phyloP scores from a whole-genome alignment of 2,888 invertebrate genomes.

The Tiphia femorata region DNA sequence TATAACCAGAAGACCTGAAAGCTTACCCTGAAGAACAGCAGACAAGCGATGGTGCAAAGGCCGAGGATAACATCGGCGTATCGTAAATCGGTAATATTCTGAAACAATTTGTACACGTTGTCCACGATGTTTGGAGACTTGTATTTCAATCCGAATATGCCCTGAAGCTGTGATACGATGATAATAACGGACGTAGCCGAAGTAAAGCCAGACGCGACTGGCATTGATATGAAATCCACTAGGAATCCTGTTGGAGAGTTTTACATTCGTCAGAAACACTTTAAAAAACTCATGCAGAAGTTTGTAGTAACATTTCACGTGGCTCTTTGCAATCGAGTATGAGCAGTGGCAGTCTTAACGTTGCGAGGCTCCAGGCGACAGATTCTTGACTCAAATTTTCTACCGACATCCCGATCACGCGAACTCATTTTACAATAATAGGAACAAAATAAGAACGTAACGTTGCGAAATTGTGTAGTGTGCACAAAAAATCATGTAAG shows the following conservation, averaged over 20 bases:
- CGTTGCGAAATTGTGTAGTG: no score
- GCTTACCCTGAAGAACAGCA: conserved; percentile 82
- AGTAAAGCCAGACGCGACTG: conserved; percentile 90
- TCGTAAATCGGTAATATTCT: conserved; percentile 78
- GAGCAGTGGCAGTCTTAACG: no score
- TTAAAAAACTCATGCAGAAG: no score
- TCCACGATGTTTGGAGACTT: conserved; percentile 81
- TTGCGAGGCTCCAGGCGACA: no score
- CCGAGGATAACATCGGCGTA: conserved; percentile 81
- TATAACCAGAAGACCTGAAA: background rate
- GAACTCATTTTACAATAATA: no score
- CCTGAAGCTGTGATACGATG: conserved; percentile 86
- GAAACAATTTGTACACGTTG: conserved; percentile 78
- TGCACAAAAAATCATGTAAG: no score
- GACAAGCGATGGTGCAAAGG: conserved; percentile 77
- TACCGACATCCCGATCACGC: no score
- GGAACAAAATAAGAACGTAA: no score
- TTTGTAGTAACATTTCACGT: no score
- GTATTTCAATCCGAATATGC: conserved; percentile 80
- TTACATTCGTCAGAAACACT: background rate
- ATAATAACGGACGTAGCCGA: conserved; percentile 93
- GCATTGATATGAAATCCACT: conserved; percentile 91
- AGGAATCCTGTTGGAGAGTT: conserved; percentile 76
- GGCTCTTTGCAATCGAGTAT: no score
- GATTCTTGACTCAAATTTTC: no score